phyloP scores from a whole-genome alignment of 2,797 vertebrate genomes.

The Poecilia gillii region DNA sequence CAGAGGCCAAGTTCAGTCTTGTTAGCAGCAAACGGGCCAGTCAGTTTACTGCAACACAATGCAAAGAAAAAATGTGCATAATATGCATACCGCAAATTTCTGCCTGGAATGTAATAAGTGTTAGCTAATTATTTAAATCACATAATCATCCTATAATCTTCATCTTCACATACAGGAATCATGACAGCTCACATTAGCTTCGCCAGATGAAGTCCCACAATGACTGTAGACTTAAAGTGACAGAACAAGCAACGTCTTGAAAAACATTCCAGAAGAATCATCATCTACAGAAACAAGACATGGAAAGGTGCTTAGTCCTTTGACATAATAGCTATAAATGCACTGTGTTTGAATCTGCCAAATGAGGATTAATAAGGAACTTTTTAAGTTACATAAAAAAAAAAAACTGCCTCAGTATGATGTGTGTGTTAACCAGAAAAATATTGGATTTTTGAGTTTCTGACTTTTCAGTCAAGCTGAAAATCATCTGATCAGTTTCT shows the following conservation, averaged over 20 bases:
- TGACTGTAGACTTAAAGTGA: background rate
- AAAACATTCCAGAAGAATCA: background rate
- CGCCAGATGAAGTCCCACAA: background rate
- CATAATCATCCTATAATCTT: background rate
- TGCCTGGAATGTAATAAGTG: background rate
- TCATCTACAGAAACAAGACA: background rate
- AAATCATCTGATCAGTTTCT: background rate
- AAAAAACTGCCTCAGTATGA: too few relatives aligned
- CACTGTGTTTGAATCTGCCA: background rate
- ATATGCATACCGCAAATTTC: background rate
- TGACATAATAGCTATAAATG: background rate
- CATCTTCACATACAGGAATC: background rate
- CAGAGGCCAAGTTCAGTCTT: background rate
- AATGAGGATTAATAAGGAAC: background rate
- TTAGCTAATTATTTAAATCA: background rate
- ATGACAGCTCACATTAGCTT: background rate
- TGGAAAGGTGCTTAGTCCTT: background rate
- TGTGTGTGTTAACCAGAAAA: too few relatives aligned
- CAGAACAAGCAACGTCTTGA: background rate
- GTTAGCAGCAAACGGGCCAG: background rate
- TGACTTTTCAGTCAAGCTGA: background rate
- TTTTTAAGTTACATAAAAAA: too few relatives aligned
- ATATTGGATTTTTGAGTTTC: background rate
- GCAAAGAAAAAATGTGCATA: background rate
- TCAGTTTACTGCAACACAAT: background rate